Percentiles rank a stretch among this genome's conserved stretches.
phyloP scores from a whole-genome alignment of 2,888 invertebrate genomes.

The Mimachlamys varia region DNA sequence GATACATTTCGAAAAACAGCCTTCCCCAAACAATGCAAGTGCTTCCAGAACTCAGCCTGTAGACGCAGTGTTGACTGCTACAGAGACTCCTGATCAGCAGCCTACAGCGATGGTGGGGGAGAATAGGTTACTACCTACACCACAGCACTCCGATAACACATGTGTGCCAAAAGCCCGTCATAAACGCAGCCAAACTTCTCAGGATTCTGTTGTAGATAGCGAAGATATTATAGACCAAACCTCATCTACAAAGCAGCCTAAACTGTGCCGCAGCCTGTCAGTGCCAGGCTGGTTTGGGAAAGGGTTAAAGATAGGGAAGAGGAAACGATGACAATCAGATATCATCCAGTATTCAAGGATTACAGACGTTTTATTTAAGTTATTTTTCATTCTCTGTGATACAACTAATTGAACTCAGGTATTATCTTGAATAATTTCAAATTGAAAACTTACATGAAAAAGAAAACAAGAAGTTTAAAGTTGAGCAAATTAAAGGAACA shows the following conservation, averaged over 20 bases:
- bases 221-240: constrained; percentile 37
- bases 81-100: background rate
- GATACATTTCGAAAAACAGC: background rate
- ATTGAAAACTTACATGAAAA: background rate
- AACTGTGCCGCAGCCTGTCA: constrained; percentile 56
- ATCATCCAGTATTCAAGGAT: no score
- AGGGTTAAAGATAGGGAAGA: constrained; percentile 69
- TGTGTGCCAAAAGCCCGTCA: background rate
- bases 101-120: background rate
- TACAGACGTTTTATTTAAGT: background rate
- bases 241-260: constrained; percentile 51
- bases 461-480: no score
- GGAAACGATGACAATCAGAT: constrained; percentile 51
- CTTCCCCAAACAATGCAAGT: background rate
- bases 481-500: no score
- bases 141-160: background rate
- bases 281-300: constrained; percentile 78
- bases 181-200: background rate
- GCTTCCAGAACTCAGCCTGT: background rate
- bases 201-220: constrained; percentile 40
- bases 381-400: constrained; percentile 18
- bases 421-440: background rate
- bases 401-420: background rate
- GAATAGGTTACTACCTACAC: background rate
- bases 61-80: background rate